Conservation (phyloP, 2,888 invertebrate genomes). For the Polymixis flavicincta region DNA sequence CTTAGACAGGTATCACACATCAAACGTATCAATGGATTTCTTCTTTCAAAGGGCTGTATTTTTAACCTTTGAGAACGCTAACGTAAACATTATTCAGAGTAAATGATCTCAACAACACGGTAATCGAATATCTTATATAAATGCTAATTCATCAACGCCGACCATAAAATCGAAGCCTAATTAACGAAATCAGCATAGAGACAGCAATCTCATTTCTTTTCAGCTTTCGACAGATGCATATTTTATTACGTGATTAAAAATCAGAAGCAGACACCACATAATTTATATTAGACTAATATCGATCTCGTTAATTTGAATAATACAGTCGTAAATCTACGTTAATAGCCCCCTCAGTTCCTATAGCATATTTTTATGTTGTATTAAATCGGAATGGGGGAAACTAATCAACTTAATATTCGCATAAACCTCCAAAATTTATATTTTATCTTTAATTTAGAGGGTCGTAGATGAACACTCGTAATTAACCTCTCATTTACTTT, state of each 20-base stretch:
- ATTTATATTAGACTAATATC: conserved; percentile 61
- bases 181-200: conserved; percentile 33
- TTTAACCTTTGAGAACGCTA: conserved; percentile 10
- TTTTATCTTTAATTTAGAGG: conserved; percentile 60
- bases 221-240: conserved; percentile 40
- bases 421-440: conserved; percentile 65
- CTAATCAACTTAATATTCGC: conserved; percentile 67
- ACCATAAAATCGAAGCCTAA: conserved; percentile 29
- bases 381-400: conserved; percentile 66
- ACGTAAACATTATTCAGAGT: conserved; percentile 21
- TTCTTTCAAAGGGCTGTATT: conserved; percentile 42
- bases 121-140: conserved; percentile 22
- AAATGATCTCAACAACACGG: conserved; percentile 22
- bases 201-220: conserved; percentile 36
- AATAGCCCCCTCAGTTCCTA: conserved; percentile 58
- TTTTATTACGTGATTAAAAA: conserved; percentile 58
- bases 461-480: conserved; percentile 47
- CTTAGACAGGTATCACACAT: conserved; percentile 60
- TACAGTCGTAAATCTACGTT: conserved; percentile 59
- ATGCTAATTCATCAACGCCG: conserved; percentile 24
- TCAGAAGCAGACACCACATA: conserved; percentile 49
- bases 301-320: conserved; percentile 60
- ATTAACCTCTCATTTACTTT: conserved; percentile 57
- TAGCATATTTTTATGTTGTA: conserved; percentile 64
- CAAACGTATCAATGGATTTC: conserved; percentile 63